Base-by-base conservation (phyloP, 2,797 vertebrate genomes). In the Menidia menidia region DNA sequence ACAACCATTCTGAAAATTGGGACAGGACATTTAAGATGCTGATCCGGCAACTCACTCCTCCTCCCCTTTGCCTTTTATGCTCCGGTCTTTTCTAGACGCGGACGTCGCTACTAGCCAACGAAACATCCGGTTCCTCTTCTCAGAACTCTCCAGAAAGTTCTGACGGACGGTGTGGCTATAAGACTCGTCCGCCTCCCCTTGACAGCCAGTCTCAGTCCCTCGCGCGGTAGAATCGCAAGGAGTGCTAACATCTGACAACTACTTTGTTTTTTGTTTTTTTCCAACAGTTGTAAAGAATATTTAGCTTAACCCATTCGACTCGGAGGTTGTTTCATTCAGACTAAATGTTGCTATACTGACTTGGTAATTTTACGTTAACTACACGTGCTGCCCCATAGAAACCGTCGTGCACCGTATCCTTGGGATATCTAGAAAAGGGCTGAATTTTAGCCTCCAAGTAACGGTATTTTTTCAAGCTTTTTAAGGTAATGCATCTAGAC, bases 61-160 rank as follows among this genome's bases (percentile, higher is more conserved):
- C 11, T 4, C 15, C 59, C 14, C 4, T 48, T 1, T 4, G 16
- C 33, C 19, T 25, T 5, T 9, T 51, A 1, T 0, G 1, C 2
- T 15, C 55, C 44, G 41, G 60, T 79, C 47, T 65, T 58, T 73
- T 78, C 75, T 70, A 73, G 64, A 73, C 55, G 51, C 7, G 6
- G 33, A 43, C 7, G 30, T 39, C 14, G 16, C 61, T 56, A 31
- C 13, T 50, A 5, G 19, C 47, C 44, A 35, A 74, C 72, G 83
- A 73, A 69, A 80, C 71, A 70, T 88, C 92, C 86, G 81, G 84
- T 68, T 61, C 39, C 57, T 45, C 33, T 30, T 10, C 33, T 7
- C 60, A 2, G 64, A 75, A 48, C 76, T 77, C 86, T 94, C 92
- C 82, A 94, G 94, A 94, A 95, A 87, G 77, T 95, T 95, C 94